phyloP scores from a whole-genome alignment of 2,113 vertebrate species.

The Lasiurus borealis region DNA sequence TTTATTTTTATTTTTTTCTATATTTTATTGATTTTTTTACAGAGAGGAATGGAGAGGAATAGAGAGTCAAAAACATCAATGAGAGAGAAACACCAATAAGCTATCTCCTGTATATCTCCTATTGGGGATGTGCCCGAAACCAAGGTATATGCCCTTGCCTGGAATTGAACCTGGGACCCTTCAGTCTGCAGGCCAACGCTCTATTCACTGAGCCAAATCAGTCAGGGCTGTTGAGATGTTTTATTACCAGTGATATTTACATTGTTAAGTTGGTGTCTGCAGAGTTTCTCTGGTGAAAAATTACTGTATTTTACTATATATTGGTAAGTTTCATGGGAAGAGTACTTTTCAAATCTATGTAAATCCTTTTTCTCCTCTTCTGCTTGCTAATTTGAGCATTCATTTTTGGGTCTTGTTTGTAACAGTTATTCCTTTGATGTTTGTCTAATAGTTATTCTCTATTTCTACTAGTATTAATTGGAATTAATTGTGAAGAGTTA shows the following conservation, averaged over 20 bases:
- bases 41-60: too few species aligned
- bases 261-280: not conserved
- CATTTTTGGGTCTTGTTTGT: not conserved
- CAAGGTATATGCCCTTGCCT: too few species aligned
- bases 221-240: not conserved
- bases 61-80: too few species aligned
- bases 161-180: too few species aligned
- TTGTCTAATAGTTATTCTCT: not conserved
- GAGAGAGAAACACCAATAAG: too few species aligned
- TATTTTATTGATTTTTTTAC: too few species aligned
- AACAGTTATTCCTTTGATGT: not conserved
- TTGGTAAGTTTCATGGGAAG: not conserved
- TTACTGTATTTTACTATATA: not conserved
- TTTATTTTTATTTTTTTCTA: too few species aligned
- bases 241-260: not conserved
- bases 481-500: conserved; percentile 17
- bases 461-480: not conserved
- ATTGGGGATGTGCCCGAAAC: too few species aligned
- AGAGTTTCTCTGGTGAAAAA: not conserved
- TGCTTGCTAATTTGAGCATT: not conserved
- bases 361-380: not conserved
- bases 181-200: too few species aligned
- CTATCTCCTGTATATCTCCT: too few species aligned
- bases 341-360: not conserved
- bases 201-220: too few species aligned